Evolutionary conservation across 2,888 invertebrate genomes (phyloP).

Genomic region (Sialis fuliginosa): DNA sequence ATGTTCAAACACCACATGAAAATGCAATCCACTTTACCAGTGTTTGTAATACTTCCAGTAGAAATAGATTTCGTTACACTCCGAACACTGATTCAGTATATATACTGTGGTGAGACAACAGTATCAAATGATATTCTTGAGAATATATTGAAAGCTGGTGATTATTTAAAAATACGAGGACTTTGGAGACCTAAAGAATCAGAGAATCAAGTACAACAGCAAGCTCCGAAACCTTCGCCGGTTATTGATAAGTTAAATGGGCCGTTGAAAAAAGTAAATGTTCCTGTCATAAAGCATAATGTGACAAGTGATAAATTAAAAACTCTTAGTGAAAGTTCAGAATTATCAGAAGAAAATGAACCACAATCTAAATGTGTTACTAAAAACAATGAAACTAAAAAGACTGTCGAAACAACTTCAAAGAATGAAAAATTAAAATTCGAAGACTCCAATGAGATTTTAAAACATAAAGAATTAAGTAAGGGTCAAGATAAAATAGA

Average conservation of each 20-base stretch:
- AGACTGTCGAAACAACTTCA: neutral
- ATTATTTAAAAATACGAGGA: slow-evolving; percentile 63
- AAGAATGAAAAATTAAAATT: neutral
- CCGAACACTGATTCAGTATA: slow-evolving; percentile 67
- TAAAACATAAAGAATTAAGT: too few relatives aligned
- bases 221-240: slow-evolving; percentile 18
- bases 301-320: neutral
- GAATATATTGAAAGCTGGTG: slow-evolving; percentile 64
- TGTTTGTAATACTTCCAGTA: slow-evolving; percentile 60
- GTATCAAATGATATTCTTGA: slow-evolving; percentile 72
- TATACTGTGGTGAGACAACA: slow-evolving; percentile 68
- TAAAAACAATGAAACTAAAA: neutral
- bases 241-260: slow-evolving; percentile 11
- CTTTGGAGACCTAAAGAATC: slow-evolving; percentile 54
- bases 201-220: slow-evolving; percentile 14
- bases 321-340: neutral
- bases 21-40: slow-evolving; percentile 17
- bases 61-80: slow-evolving; percentile 65
- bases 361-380: neutral
- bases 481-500: neutral
- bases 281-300: neutral
- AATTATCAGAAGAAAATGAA: neutral
- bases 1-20: slow-evolving; percentile 27
- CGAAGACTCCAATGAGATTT: too few relatives aligned
- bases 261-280: neutral